Percentiles rank a stretch among this genome's conserved stretches.
Evolutionary conservation across 2,888 invertebrate species (phyloP).

Genomic region (Timema podura): DNA sequence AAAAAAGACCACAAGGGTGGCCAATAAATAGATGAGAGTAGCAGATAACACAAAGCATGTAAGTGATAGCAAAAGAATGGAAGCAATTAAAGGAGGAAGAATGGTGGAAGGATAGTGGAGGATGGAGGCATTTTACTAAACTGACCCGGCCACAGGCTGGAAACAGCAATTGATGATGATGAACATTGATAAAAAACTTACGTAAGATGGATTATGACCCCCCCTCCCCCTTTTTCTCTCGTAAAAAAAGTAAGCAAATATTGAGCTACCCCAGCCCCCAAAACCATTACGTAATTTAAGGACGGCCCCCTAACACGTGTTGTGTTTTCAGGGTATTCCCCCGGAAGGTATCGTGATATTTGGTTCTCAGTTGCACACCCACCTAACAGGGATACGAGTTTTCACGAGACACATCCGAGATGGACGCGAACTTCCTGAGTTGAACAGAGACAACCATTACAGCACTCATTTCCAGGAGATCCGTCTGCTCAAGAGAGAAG

Average conservation of each 20-base stretch:
- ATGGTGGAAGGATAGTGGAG: no score
- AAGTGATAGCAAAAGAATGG: not conserved
- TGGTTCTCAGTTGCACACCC: constrained; percentile 96
- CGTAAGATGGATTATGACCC: no score
- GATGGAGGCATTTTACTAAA: no score
- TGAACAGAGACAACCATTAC: constrained; percentile 93
- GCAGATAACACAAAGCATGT: not conserved
- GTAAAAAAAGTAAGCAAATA: not conserved
- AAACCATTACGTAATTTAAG: no score
- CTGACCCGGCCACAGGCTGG: no score
- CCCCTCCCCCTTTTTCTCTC: no score
- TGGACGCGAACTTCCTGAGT: constrained; percentile 72
- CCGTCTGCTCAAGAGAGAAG: constrained; percentile 72
- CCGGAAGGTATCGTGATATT: constrained; percentile 83
- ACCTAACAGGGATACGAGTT: constrained; percentile 81
- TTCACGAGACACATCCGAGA: constrained; percentile 80
- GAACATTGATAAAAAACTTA: not conserved
- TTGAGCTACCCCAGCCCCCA: not conserved
- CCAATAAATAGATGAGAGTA: no score
- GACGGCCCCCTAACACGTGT: no score
- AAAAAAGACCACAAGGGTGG: no score
- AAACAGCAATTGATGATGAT: not conserved
- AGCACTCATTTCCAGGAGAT: constrained; percentile 99
- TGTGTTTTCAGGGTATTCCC: constrained; percentile 63
- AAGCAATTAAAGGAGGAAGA: no score